These are phyloP conservation scores for Chaetodon auriga DNA, from an alignment of 2,113 vertebrate species.

Conservation along the genomic window DNA sequence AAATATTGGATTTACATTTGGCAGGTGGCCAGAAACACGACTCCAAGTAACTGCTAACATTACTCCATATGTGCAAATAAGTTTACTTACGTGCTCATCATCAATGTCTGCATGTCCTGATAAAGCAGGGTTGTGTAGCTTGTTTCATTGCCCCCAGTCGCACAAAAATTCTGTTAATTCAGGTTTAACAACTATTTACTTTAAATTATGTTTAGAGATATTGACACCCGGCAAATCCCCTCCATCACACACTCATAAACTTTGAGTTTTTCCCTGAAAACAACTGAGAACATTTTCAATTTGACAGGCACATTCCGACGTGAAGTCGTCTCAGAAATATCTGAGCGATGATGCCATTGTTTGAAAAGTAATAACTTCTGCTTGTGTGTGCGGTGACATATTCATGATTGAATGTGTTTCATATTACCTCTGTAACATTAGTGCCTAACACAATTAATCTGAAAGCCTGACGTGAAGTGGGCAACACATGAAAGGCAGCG, in stretches of 20 bases:
- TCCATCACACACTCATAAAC: not conserved
- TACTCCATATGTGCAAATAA: no score
- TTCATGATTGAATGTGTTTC: slow-evolving; percentile 58
- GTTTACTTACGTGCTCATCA: no score
- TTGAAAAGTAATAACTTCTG: slow-evolving; percentile 31
- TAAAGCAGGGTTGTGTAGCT: not conserved
- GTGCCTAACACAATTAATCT: slow-evolving; percentile 34
- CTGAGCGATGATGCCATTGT: slow-evolving; percentile 31
- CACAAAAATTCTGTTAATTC: not conserved
- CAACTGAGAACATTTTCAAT: not conserved
- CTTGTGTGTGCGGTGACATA: slow-evolving; percentile 27
- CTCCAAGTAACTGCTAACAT: no score
- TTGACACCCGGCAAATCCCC: not conserved
- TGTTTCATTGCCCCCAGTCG: not conserved
- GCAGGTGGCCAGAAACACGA: no score
- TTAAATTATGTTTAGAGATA: not conserved
- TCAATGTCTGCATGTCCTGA: no score
- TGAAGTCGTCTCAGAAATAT: slow-evolving; percentile 28
- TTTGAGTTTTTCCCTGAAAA: not conserved
- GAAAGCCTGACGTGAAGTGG: slow-evolving; percentile 38
- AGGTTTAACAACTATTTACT: not conserved
- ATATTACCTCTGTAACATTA: slow-evolving; percentile 46
- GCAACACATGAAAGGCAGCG: slow-evolving; percentile 62
- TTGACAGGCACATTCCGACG: not conserved
- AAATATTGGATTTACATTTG: no score